A percentile compares a stretch with the other conserved stretches of the same genome.
Conservation (phyloP, 2,888 invertebrate species). For the Zootermopsis nevadensis region DNA sequence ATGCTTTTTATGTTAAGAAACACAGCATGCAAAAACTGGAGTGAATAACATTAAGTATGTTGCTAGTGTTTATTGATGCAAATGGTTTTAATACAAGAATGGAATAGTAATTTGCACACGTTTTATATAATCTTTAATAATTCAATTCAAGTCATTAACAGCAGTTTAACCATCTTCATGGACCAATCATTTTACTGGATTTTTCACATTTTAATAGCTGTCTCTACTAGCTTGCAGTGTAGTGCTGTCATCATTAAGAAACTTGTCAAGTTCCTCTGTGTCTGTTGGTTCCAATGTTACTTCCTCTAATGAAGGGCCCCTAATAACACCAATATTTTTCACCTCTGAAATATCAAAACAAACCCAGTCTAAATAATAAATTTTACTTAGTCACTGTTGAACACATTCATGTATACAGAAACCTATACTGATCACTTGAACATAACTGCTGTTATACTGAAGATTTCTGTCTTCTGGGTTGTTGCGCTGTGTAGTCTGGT, state of each 20-base stretch:
- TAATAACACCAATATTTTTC: slow-evolving; percentile 54
- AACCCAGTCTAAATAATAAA: too few relatives aligned
- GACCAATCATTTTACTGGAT: neutral
- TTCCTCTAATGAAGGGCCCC: slow-evolving; percentile 70
- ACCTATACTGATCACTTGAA: too few relatives aligned
- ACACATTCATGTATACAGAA: too few relatives aligned
- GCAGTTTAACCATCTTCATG: too few relatives aligned
- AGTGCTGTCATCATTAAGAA: slow-evolving; percentile 63
- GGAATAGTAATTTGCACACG: neutral
- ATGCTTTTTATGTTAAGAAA: too few relatives aligned
- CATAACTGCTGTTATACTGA: too few relatives aligned
- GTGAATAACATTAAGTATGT: neutral
- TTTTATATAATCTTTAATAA: too few relatives aligned
- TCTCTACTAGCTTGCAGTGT: neutral
- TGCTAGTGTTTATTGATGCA: neutral
- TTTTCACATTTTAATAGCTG: neutral
- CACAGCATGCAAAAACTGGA: too few relatives aligned
- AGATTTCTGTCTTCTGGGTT: too few relatives aligned
- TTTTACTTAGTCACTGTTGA: too few relatives aligned
- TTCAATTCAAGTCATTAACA: too few relatives aligned
- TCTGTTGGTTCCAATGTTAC: slow-evolving; percentile 71
- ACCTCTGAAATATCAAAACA: slow-evolving; percentile 56
- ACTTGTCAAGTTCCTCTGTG: slow-evolving; percentile 71
- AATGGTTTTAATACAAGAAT: neutral
- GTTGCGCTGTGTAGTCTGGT: too few relatives aligned